These are phyloP conservation scores for Drosophila pullipes DNA, from an alignment of 2,888 invertebrate species.

Conservation along the genomic window DNA sequence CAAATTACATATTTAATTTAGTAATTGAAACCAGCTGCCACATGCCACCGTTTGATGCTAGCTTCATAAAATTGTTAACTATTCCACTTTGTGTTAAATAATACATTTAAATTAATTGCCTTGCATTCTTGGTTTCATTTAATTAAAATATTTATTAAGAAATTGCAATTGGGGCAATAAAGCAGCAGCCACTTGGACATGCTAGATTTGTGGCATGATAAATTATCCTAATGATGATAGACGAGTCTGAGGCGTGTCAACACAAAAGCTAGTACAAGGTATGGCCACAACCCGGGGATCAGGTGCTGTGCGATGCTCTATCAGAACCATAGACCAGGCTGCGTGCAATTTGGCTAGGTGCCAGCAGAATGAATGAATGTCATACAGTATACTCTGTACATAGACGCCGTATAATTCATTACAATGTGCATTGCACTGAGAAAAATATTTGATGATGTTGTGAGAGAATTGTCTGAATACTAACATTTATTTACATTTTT, in stretches of 20 bases:
- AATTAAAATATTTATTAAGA: slow-evolving; percentile 73
- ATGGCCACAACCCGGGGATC: slow-evolving; percentile 32
- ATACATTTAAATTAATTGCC: slow-evolving; percentile 59
- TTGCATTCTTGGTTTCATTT: slow-evolving; percentile 51
- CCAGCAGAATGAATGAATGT: slow-evolving; percentile 32
- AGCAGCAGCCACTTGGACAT: slow-evolving; percentile 43
- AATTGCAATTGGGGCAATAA: slow-evolving; percentile 43
- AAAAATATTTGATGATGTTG: not conserved
- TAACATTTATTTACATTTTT: not conserved
- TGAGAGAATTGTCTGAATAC: too few species aligned
- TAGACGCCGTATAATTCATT: slow-evolving; percentile 10
- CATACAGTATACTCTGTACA: slow-evolving; percentile 4
- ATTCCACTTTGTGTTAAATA: slow-evolving; percentile 34
- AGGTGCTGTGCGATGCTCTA: slow-evolving; percentile 32
- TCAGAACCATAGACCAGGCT: not conserved
- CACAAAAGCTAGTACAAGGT: slow-evolving; percentile 65
- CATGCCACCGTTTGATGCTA: slow-evolving; percentile 42
- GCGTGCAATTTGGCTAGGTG: slow-evolving; percentile 34
- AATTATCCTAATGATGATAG: slow-evolving; percentile 79
- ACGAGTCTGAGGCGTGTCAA: slow-evolving; percentile 58
- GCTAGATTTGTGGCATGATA: slow-evolving; percentile 69
- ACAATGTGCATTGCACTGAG: slow-evolving; percentile 3
- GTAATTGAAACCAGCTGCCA: slow-evolving; percentile 70
- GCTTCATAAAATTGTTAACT: slow-evolving; percentile 61
- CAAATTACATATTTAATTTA: slow-evolving; percentile 63